Conservation (phyloP, 2,797 vertebrate species). For the Aeoliscus strigatus region DNA sequence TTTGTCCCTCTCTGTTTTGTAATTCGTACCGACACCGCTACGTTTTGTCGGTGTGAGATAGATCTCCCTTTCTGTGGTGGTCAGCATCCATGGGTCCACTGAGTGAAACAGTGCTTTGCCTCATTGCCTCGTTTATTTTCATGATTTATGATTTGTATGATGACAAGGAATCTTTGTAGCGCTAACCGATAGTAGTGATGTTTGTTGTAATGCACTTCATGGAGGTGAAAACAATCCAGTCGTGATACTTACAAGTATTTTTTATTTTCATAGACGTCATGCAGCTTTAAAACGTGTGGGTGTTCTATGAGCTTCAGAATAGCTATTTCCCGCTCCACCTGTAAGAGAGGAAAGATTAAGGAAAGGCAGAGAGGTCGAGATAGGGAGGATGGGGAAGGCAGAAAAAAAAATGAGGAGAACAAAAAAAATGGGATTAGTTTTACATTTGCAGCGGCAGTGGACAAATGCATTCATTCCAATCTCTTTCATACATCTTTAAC, state of each 20-base stretch:
- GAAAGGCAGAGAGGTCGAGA: conserved; percentile 30
- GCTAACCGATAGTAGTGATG: conserved; percentile 1
- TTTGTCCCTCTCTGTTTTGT: no score
- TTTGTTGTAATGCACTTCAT: no score
- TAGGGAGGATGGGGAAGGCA: background rate
- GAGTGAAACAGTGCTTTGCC: no score
- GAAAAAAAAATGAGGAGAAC: background rate
- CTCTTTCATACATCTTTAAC: background rate
- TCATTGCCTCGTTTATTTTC: no score
- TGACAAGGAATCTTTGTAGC: no score
- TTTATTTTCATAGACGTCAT: conserved; percentile 97
- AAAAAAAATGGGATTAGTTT: conserved; percentile 22
- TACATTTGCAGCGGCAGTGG: conserved; percentile 6
- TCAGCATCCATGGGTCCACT: no score
- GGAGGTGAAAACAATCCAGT: no score
- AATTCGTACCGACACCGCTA: no score
- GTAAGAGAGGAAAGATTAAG: no score
- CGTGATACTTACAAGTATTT: conserved; percentile 94
- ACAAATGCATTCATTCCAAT: conserved; percentile 3
- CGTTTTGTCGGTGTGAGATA: no score
- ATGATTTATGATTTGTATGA: no score
- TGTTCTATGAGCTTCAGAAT: conserved; percentile 98
- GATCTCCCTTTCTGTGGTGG: no score
- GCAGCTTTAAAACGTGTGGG: conserved; percentile 95
- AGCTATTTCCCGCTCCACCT: conserved; percentile 97